Evolutionary conservation across 2,797 vertebrate genomes (phyloP), one percentile per base, ranked within the genome.

Genomic region (Gadopsis marmoratus): DNA sequence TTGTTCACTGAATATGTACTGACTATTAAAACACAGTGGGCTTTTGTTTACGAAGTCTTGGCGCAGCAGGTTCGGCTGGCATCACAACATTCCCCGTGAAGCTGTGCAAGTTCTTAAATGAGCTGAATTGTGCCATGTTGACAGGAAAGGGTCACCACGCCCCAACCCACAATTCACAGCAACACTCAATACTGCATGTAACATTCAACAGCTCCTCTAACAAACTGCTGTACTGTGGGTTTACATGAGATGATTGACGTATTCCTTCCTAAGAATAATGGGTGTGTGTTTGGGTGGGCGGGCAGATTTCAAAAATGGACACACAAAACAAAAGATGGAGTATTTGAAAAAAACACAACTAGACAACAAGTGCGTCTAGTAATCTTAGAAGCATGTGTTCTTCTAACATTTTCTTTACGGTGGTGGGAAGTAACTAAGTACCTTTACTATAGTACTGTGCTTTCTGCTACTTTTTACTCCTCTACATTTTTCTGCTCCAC

Each of bases 1-100:
- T 72, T 66, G 81, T 90, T 89, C 84, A 31, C 63, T 74, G 66
- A 35, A 60, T 37, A 37, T 39, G 72, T 75, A 41, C 82, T 41
- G 37, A 76, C 78, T 87, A 70, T 70, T 53, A 17, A 81, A 88
- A 79, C 75, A 94, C 89, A 93, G 78, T 75, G 86, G 74, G 67
- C 89, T 91, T 92, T 93, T 94, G 92, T 94, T 92, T 91, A 87
- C 82, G 0, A 39, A 13, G 69, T 81, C 55, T 84, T 88, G 89
- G 91, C 88, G 7, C 79, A 67, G 88, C 63, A 17, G 58, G 77
- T 69, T 79, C 4, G 29, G 31, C 33, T 89, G 82, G 91, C 89
- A 87, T 92, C 33, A 64, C 80, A 79, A 75, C 84, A 65, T 82
- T 51, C 19, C 26, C 74, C 9, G 80, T 66, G 74, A 88, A 88